These are phyloP conservation scores for Campoletis raptor DNA, from an alignment of 2,888 invertebrate genomes.

Conservation along the genomic window DNA sequence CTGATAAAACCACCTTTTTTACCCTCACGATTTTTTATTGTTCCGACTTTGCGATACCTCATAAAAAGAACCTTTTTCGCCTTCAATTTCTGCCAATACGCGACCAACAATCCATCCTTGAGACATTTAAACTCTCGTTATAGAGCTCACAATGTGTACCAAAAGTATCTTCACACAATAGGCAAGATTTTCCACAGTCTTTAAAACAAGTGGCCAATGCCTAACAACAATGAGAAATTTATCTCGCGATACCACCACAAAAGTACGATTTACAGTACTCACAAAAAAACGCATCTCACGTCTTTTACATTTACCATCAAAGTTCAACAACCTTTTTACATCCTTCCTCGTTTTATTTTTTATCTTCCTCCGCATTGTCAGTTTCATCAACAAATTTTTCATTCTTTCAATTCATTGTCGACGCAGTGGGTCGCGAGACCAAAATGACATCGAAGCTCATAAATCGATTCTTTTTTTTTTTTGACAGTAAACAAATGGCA, in stretches of 20 bases:
- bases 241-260: conserved; percentile 30
- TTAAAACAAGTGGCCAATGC: conserved; percentile 52
- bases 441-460: neutral
- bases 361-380: neutral
- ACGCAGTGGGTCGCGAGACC: neutral
- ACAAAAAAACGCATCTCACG: conserved; percentile 15
- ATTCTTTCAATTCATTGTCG: neutral
- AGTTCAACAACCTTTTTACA: neutral
- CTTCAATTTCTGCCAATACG: conserved; percentile 30
- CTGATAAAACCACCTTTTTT: conserved; percentile 2
- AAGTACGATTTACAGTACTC: conserved; percentile 23
- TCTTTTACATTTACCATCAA: neutral
- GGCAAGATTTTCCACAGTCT: conserved; percentile 60
- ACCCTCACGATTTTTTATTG: conserved; percentile 4
- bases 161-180: conserved; percentile 67
- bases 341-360: conserved; percentile 16
- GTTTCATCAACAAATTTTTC: neutral
- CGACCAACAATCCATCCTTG: conserved; percentile 70
- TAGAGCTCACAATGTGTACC: conserved; percentile 61
- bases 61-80: conserved; percentile 29
- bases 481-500: neutral
- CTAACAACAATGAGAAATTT: conserved; percentile 59
- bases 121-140: conserved; percentile 68
- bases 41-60: conserved; percentile 14
- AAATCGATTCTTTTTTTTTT: neutral